Percentiles rank a stretch among this genome's conserved stretches.
Conservation (phyloP, 2,113 vertebrate genomes). For the Hippocampus comes region DNA sequence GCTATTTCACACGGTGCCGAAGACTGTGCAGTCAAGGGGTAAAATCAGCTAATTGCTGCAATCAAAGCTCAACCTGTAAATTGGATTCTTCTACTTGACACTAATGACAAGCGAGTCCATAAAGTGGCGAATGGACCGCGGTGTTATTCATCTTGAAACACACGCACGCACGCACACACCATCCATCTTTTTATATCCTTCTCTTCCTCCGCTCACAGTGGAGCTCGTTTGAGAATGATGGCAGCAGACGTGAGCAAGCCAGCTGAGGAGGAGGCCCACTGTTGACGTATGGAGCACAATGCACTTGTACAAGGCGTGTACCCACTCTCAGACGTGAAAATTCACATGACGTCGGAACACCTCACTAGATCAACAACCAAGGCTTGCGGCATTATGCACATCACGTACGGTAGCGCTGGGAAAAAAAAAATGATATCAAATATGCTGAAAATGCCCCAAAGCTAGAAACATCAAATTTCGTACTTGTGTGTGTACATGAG, state of each 20-base stretch:
- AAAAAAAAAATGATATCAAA: no score
- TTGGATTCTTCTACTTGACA: slow-evolving; percentile 2
- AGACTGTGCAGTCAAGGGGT: not conserved
- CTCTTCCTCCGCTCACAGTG: slow-evolving; percentile 17
- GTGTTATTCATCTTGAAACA: slow-evolving; percentile 1
- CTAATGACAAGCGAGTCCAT: not conserved
- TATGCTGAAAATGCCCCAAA: no score
- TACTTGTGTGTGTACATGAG: no score
- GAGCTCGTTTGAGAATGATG: slow-evolving; percentile 49
- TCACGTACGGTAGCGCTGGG: no score
- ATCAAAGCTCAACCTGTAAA: slow-evolving; percentile 5
- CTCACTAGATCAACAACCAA: not conserved
- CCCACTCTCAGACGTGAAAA: not conserved
- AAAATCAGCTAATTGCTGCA: slow-evolving; percentile 7
- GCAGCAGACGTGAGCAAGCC: slow-evolving; percentile 49
- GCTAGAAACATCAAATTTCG: no score
- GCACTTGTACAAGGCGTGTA: slow-evolving; percentile 7
- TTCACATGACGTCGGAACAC: no score
- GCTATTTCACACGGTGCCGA: not conserved
- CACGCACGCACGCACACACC: slow-evolving; percentile 26
- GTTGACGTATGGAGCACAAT: not conserved
- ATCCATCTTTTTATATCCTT: slow-evolving; percentile 19
- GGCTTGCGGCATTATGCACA: not conserved
- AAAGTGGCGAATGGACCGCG: not conserved
- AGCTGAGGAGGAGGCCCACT: slow-evolving; percentile 23